Evolutionary conservation across 2,888 invertebrate genomes (phyloP), one percentile per base, ranked within the genome.

Genomic region (Hecatera dysodea): DNA sequence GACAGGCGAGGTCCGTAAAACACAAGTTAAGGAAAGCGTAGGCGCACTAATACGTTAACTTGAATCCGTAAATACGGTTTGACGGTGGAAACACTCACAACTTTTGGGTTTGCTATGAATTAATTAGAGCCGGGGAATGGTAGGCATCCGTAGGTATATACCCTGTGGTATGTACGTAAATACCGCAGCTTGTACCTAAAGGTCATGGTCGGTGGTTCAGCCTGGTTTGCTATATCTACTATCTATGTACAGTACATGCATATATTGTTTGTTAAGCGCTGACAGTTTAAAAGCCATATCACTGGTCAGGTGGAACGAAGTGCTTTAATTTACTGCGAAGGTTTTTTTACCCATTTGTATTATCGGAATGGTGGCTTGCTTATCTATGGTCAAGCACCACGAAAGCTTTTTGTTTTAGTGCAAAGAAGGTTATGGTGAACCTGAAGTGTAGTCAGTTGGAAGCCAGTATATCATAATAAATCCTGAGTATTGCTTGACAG

Each of bases 31-130:
- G 33, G 19, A 55, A 80, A 75, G n/a, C 46, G 61, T 46, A 27
- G 53, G 48, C 56, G 44, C 39, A 52, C 27, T 61, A 71, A 68
- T 75, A 56, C 24, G 62, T 22, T 50, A 78, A 80, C 64, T 81
- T 79, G 48, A 55, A 67, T 80, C 63, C 71, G 63, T 71, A 76
- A 79, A 76, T 81, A 75, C 75, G 36, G 59, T 65, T 75, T 67
- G 71, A 70, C 64, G 44, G 22, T 57, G 22, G 53, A 36, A 66
- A 69, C 77, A 46, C 71, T 81, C 59, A 52, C 63, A 80, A 78
- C 48, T 80, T 79, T 81, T 52, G 71, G 64, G 67, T 67, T 46
- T 67, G 44, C 61, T 61, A 53, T 67, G 69, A 69, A 63, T 75
- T 75, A 52, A 69, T 80, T 79, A 80, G 27, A 50, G 42, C 17